A percentile compares a stretch with the other conserved stretches of the same genome.
These are phyloP conservation scores for Leucophora obtusa DNA, from an alignment of 2,888 invertebrate species.

Conservation along the genomic window DNA sequence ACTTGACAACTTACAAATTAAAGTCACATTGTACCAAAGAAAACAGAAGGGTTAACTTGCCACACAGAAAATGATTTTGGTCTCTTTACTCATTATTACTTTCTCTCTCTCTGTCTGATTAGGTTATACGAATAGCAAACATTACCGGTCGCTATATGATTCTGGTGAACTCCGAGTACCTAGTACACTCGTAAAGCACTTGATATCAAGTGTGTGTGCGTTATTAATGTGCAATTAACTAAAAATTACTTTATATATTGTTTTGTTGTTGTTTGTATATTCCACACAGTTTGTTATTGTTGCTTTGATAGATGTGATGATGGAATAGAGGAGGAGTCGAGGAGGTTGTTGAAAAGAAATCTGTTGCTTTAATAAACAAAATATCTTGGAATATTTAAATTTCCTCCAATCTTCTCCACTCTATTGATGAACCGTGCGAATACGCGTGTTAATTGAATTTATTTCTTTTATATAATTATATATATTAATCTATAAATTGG, in stretches of 20 bases:
- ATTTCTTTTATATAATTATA: slow-evolving; percentile 20
- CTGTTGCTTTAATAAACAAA: slow-evolving; percentile 25
- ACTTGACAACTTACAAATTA: too few species aligned
- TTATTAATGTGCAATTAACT: slow-evolving; percentile 54
- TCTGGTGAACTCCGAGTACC: not conserved
- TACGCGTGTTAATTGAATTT: slow-evolving; percentile 44
- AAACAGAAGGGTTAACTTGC: slow-evolving; percentile 14
- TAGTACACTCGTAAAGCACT: slow-evolving; percentile 14
- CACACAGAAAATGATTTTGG: not conserved
- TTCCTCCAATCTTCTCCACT: not conserved
- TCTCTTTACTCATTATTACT: not conserved
- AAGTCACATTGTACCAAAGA: not conserved
- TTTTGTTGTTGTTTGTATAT: slow-evolving; percentile 4
- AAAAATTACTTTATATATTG: slow-evolving; percentile 28
- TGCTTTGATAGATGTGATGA: slow-evolving; percentile 21
- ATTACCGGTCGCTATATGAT: slow-evolving; percentile 9
- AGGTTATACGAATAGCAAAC: not conserved
- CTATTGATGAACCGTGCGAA: slow-evolving; percentile 11
- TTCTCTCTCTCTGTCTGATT: not conserved
- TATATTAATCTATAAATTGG: not conserved
- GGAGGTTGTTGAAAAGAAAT: not conserved
- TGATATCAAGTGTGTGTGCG: slow-evolving; percentile 26
- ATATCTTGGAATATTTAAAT: slow-evolving; percentile 22
- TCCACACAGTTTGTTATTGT: slow-evolving; percentile 22
- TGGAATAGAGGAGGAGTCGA: not conserved